Conservation (phyloP, 2,113 vertebrate genomes). For the Riparia riparia region DNA sequence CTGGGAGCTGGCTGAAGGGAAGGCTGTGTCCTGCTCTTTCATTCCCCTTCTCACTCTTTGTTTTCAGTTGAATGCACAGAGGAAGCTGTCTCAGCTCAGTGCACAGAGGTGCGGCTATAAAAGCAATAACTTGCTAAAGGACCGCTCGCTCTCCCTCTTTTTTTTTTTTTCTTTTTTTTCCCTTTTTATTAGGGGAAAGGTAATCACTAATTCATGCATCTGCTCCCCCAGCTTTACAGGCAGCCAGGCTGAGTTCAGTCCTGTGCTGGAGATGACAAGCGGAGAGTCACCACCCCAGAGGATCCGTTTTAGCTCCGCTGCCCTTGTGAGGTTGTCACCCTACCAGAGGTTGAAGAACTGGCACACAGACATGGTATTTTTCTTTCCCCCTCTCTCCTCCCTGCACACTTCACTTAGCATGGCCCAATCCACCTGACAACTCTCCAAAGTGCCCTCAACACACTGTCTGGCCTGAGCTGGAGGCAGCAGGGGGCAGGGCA, state of each 20-base stretch:
- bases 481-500: neutral
- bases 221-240: neutral
- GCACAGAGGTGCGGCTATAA: slow-evolving; percentile 46
- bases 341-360: slow-evolving; percentile 57
- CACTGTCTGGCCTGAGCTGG: slow-evolving; percentile 26
- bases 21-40: neutral
- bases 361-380: slow-evolving; percentile 7
- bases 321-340: slow-evolving; percentile 57
- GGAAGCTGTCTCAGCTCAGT: slow-evolving; percentile 67
- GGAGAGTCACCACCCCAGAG: slow-evolving; percentile 2
- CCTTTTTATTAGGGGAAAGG: slow-evolving; percentile 22
- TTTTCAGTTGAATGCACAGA: slow-evolving; percentile 67
- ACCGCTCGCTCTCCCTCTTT: neutral
- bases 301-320: neutral
- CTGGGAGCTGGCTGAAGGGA: neutral
- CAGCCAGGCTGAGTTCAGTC: neutral
- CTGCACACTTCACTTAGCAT: slow-evolving; percentile 72
- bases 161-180: neutral
- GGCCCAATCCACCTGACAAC: slow-evolving; percentile 65
- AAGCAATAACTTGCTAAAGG: slow-evolving; percentile 48
- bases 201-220: slow-evolving; percentile 3
- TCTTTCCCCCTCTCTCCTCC: slow-evolving; percentile 1
- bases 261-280: neutral
- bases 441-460: slow-evolving; percentile 19
- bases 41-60: slow-evolving; percentile 67